phyloP scores from a whole-genome alignment of 1,140 invertebrate species.

The Atopsyche davidsoni region DNA sequence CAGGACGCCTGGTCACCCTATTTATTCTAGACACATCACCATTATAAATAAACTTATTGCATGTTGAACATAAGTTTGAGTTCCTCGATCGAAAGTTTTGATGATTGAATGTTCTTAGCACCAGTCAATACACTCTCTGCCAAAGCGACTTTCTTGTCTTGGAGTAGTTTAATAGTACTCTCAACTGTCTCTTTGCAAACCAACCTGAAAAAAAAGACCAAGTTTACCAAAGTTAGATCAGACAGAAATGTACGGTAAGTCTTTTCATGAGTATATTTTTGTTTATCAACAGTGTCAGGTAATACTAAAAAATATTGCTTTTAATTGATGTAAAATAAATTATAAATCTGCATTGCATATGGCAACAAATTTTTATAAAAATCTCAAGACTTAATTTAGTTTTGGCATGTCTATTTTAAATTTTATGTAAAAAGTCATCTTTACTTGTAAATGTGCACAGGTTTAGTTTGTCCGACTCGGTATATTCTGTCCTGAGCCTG shows the following conservation, averaged over 20 bases:
- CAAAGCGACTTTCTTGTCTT: conserved; percentile 72
- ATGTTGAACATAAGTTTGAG: conserved; percentile 72
- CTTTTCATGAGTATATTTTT: not conserved
- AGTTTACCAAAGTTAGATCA: not conserved
- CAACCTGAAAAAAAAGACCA: conserved; percentile 56
- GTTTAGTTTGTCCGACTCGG: conserved; percentile 77
- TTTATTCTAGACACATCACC: too few species aligned
- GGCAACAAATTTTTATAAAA: too few species aligned
- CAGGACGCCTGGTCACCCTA: too few species aligned
- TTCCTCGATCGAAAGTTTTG: conserved; percentile 70
- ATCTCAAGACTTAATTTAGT: too few species aligned
- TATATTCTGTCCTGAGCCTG: conserved; percentile 91
- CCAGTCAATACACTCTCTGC: conserved; percentile 73
- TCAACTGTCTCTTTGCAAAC: conserved; percentile 80
- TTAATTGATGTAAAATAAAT: too few species aligned
- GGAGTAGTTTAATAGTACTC: conserved; percentile 70
- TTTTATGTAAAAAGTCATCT: too few species aligned
- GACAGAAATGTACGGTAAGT: not conserved
- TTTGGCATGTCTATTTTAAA: too few species aligned
- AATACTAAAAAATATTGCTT: too few species aligned
- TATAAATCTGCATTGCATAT: too few species aligned
- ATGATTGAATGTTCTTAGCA: conserved; percentile 47
- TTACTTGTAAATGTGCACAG: conserved; percentile 80
- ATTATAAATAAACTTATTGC: too few species aligned
- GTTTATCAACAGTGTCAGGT: not conserved